Evolutionary conservation across 35 echinoderm and acorn worm species (phyloP), one percentile per base, ranked within the genome.

Genomic region (Ophioderma brevispina): DNA sequence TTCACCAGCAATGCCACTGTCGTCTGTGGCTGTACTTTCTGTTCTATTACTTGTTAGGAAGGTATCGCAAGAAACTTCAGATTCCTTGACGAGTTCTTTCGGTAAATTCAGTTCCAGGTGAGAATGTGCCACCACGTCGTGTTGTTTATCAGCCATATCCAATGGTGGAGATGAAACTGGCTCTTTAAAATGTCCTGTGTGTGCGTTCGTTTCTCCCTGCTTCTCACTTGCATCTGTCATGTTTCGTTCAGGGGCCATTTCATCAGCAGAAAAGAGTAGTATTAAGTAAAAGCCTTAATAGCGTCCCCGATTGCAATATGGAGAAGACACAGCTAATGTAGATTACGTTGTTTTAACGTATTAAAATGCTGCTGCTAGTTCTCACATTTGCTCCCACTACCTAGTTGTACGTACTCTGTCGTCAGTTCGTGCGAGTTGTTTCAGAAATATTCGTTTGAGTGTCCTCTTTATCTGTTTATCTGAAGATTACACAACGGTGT

Each of bases 231-330:
- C 59, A 25, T 18, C 59, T 70, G 59, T 70, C 59, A 70, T 25
- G 59, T 70, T 70, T 2, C 23, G 59, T 70, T 70, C 59, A 70
- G 59, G 59, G n/a, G 59, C 59, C 59, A 70, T 70, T 70, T 70
- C 28, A 70, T 70, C 59, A 70, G 41, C 41, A 17, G 41, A 4
- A 4, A 46, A 46, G 5, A 46, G 41, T 46, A 46, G n/a, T n/a
- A n/a, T n/a, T n/a, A n/a, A n/a, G n/a, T n/a, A n/a, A n/a, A n/a
- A n/a, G n/a, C n/a, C n/a, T n/a, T n/a, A n/a, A n/a, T n/a, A n/a
- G n/a, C n/a, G n/a, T n/a, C n/a, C n/a, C n/a, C n/a, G n/a, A n/a
- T n/a, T n/a, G n/a, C n/a, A n/a, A n/a, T n/a, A n/a, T n/a, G n/a
- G n/a, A n/a, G n/a, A n/a, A n/a, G n/a, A n/a, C n/a, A n/a, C n/a